Conservation (phyloP, 2,888 invertebrate genomes). For the Cryptosula pallasiana region DNA sequence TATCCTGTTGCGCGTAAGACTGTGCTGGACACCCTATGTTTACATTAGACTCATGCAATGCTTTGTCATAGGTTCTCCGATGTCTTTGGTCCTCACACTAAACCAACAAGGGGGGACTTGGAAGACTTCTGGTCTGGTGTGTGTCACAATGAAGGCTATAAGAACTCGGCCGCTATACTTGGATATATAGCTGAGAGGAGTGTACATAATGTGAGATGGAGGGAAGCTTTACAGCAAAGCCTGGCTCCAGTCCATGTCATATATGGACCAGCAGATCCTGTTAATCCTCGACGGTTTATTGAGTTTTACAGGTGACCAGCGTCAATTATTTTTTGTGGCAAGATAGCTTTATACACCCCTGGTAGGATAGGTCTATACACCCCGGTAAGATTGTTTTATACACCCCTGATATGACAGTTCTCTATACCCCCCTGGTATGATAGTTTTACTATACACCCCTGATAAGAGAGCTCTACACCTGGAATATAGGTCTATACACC, state of each 20-base stretch:
- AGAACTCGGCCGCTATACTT: constrained; percentile 32
- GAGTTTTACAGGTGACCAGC: constrained; percentile 31
- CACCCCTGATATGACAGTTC: too few species aligned
- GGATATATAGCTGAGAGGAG: constrained; percentile 42
- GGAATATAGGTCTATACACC: too few species aligned
- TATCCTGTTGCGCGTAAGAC: too few species aligned
- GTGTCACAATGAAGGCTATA: constrained; percentile 32
- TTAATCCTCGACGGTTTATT: constrained; percentile 42
- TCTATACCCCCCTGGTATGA: too few species aligned
- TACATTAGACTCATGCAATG: too few species aligned
- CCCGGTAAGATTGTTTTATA: too few species aligned
- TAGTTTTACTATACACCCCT: too few species aligned
- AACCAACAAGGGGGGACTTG: constrained; percentile 38
- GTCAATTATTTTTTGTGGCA: too few species aligned
- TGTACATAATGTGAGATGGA: constrained; percentile 43
- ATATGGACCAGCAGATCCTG: constrained; percentile 48
- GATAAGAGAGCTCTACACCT: too few species aligned
- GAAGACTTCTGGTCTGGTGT: constrained; percentile 34
- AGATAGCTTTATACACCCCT: too few species aligned
- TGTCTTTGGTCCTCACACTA: constrained; percentile 41
- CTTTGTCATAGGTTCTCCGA: constrained; percentile 33
- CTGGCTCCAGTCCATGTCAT: constrained; percentile 45
- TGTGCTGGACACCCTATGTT: too few species aligned
- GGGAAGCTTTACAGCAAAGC: constrained; percentile 40
- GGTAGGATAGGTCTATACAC: too few species aligned